Percentiles rank a stretch among this genome's conserved stretches.
phyloP scores from a whole-genome alignment of 2,888 invertebrate genomes.

The Schizaphis graminum region DNA sequence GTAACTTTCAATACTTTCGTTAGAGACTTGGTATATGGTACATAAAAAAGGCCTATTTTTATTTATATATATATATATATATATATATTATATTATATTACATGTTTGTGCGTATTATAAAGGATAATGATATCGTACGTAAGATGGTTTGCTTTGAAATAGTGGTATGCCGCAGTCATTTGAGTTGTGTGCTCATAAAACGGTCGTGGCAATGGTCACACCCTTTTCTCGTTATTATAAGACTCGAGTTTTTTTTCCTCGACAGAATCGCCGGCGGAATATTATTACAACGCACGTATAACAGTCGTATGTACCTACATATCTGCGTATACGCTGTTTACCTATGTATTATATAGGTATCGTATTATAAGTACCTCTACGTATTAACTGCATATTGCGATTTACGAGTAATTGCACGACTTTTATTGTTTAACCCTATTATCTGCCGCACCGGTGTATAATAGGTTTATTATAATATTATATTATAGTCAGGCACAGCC shows the following conservation, averaged over 20 bases:
- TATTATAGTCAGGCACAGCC: not conserved
- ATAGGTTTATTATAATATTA: not conserved
- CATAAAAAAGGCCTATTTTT: too few species aligned
- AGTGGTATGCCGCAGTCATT: not conserved
- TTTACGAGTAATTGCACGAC: slow-evolving; percentile 21
- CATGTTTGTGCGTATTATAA: too few species aligned
- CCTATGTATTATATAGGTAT: not conserved
- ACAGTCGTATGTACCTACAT: not conserved
- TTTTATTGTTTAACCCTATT: slow-evolving; percentile 46
- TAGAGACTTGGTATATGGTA: too few species aligned
- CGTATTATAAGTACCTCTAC: not conserved
- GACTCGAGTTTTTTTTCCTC: not conserved
- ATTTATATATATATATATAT: too few species aligned
- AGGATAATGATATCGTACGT: not conserved
- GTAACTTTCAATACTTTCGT: too few species aligned
- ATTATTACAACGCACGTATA: not conserved
- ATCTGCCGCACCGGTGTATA: not conserved
- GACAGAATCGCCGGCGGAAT: not conserved
- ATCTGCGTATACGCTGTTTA: not conserved
- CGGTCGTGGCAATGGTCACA: slow-evolving; percentile 18
- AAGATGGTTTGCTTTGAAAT: not conserved
- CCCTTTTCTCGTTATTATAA: slow-evolving; percentile 1
- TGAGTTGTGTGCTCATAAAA: not conserved
- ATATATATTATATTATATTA: too few species aligned
- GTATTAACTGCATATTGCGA: not conserved